Conservation (phyloP, 2,888 invertebrate genomes). For the Trachelus stipa region DNA sequence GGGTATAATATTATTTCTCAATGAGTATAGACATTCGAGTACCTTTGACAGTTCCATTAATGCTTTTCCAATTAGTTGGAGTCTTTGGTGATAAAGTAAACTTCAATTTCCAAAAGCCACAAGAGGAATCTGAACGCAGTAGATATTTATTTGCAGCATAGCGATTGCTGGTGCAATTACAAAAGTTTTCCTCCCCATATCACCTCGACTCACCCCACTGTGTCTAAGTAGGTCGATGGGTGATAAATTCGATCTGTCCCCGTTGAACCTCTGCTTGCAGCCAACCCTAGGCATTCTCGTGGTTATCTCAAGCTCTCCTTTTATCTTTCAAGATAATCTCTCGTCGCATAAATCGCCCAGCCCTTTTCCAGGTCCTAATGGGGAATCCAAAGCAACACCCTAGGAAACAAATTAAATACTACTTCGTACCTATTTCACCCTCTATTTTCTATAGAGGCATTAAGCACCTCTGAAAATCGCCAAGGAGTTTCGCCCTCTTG, state of each 20-base stretch:
- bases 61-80: background rate
- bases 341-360: conserved; percentile 47
- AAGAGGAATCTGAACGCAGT: background rate
- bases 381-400: conserved; percentile 38
- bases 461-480: background rate
- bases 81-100: background rate
- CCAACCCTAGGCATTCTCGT: background rate
- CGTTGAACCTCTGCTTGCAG: conserved; percentile 6
- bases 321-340: conserved; percentile 53
- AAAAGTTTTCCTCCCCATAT: conserved; percentile 41
- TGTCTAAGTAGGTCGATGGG: conserved; percentile 52
- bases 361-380: conserved; percentile 46
- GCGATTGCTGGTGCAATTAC: conserved; percentile 46
- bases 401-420: conserved; percentile 50
- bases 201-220: background rate
- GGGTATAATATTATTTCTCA: background rate
- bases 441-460: background rate
- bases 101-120: background rate
- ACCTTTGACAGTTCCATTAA: background rate
- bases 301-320: conserved; percentile 40
- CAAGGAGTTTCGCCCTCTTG: background rate
- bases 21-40: too few species aligned
- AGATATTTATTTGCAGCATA: conserved; percentile 4
- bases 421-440: conserved; percentile 14
- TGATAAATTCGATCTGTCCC: conserved; percentile 50